Evolutionary conservation across 2,888 invertebrate genomes (phyloP).

Genomic region (Drosophila planitibia): DNA sequence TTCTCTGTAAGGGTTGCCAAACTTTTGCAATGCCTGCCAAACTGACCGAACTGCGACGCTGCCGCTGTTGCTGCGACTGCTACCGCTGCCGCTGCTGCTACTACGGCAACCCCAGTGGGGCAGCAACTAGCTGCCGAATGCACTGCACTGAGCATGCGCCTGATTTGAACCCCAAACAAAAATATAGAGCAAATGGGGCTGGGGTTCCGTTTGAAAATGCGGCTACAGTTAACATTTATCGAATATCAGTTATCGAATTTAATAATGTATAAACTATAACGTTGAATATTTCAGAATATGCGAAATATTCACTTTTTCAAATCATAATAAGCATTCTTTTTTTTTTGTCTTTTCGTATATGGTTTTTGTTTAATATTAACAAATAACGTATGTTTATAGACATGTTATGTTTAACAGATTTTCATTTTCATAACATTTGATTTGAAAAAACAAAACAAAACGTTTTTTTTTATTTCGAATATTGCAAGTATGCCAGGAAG

Average conservation of each 20-base stretch:
- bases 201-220: neutral
- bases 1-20: slow-evolving; percentile 34
- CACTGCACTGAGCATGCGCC: slow-evolving; percentile 43
- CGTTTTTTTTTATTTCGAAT: neutral
- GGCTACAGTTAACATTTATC: neutral
- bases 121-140: slow-evolving; percentile 18
- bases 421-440: neutral
- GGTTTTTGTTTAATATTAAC: neutral
- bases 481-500: neutral
- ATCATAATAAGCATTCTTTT: neutral
- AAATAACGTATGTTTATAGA: slow-evolving; percentile 3
- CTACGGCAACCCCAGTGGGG: slow-evolving; percentile 41
- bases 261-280: neutral
- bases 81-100: neutral
- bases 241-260: slow-evolving; percentile 4
- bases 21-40: slow-evolving; percentile 9
- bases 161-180: slow-evolving; percentile 36
- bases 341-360: neutral
- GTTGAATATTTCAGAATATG: neutral
- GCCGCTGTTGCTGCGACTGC: slow-evolving; percentile 2
- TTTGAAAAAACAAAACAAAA: neutral
- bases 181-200: slow-evolving; percentile 2
- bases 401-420: neutral
- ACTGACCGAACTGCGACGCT: slow-evolving; percentile 12
- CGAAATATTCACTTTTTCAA: neutral